These are phyloP conservation scores for Conchocele bisecta DNA, from an alignment of 2,888 invertebrate species.

Conservation along the genomic window DNA sequence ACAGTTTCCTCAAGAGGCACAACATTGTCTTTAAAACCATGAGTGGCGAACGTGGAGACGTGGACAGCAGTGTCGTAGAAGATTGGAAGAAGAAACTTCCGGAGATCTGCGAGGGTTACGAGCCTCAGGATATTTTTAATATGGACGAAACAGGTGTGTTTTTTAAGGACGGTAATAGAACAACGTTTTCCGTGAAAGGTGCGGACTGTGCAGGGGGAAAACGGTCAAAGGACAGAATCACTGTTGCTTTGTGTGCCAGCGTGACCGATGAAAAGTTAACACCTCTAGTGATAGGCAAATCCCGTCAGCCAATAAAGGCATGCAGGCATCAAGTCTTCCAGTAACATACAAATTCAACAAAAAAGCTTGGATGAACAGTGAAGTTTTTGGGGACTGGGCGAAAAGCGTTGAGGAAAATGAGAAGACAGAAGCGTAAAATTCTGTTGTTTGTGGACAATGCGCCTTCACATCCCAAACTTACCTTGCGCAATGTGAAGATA, in stretches of 20 bases:
- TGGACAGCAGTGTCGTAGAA: slow-evolving; percentile 2
- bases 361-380: background rate
- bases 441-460: slow-evolving; percentile 20
- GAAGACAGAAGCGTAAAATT: slow-evolving; percentile 3
- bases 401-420: slow-evolving; percentile 16
- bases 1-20: slow-evolving; percentile 19
- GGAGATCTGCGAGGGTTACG: slow-evolving; percentile 37
- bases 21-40: slow-evolving; percentile 35
- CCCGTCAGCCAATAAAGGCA: too few relatives aligned
- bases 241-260: too few relatives aligned
- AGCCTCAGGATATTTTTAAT: slow-evolving; percentile 27
- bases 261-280: too few relatives aligned
- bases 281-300: too few relatives aligned
- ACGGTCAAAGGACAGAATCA: too few relatives aligned
- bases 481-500: background rate
- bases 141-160: slow-evolving; percentile 44
- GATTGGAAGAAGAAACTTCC: slow-evolving; percentile 41
- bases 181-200: slow-evolving; percentile 13
- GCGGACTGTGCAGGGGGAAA: slow-evolving; percentile 27
- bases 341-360: too few relatives aligned
- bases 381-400: too few relatives aligned
- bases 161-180: slow-evolving; percentile 1
- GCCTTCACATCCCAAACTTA: background rate
- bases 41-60: slow-evolving; percentile 43
- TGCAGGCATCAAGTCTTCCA: too few relatives aligned